Conservation (phyloP, 2,797 vertebrate genomes). For the Pipistrellus nathusii region DNA sequence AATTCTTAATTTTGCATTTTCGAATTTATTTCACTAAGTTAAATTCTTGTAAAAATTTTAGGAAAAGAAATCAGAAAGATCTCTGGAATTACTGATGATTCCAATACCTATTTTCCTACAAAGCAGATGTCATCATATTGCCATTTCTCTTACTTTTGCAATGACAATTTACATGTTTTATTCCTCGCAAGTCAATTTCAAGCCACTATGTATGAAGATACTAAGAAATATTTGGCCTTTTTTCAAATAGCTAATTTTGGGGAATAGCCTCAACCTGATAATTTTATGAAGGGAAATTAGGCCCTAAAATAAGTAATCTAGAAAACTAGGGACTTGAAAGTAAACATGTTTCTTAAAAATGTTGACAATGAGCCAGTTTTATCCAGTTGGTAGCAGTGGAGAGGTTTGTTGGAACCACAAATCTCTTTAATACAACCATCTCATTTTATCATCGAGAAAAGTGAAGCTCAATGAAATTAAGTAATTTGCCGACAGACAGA, state of each 20-base stretch:
- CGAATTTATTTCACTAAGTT: neutral
- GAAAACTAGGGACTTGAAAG: slow-evolving; percentile 21
- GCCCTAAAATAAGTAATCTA: neutral
- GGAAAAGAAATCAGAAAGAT: neutral
- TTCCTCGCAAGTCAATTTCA: neutral
- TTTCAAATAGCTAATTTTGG: slow-evolving; percentile 44
- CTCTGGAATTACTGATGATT: neutral
- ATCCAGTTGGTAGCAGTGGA: neutral
- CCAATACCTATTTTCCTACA: neutral
- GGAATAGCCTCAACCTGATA: neutral
- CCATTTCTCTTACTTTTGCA: neutral
- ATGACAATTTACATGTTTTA: neutral
- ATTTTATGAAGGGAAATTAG: neutral
- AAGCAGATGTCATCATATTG: neutral
- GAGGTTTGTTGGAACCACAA: neutral
- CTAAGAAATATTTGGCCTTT: slow-evolving; percentile 13
- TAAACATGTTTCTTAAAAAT: slow-evolving; percentile 1
- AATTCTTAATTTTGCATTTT: neutral
- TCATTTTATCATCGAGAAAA: slow-evolving; percentile 22
- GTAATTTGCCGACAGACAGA: neutral
- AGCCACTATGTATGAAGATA: neutral
- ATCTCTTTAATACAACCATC: neutral
- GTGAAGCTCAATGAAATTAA: neutral
- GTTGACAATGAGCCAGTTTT: neutral
- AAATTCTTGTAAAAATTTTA: neutral